phyloP scores from a whole-genome alignment of 2,888 invertebrate species.

The Cataglyphis livida region DNA sequence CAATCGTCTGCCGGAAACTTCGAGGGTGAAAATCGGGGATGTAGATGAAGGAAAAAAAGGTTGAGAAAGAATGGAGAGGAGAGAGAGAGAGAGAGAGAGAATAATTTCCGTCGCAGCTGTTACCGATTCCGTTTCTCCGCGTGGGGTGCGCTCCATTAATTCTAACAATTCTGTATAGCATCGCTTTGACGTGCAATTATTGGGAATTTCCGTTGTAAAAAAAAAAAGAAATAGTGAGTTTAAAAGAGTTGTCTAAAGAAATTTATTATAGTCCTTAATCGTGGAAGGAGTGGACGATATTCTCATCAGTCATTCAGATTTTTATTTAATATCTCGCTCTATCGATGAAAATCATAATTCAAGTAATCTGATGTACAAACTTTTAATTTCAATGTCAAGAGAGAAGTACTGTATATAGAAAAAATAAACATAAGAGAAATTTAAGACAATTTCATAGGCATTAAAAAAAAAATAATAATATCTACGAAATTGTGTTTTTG shows the following conservation, averaged over 20 bases:
- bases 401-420: not conserved
- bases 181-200: constrained; percentile 35
- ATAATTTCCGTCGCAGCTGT: constrained; percentile 47
- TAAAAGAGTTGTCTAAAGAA: constrained; percentile 9
- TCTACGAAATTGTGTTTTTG: not conserved
- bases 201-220: not conserved
- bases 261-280: constrained; percentile 1
- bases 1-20: constrained; percentile 71
- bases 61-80: not conserved
- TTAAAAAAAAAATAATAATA: not conserved
- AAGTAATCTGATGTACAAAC: not conserved
- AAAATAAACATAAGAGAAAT: not conserved
- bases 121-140: constrained; percentile 30
- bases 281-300: not conserved
- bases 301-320: not conserved
- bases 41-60: not conserved
- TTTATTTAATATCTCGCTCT: constrained; percentile 1
- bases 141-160: constrained; percentile 29
- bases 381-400: not conserved
- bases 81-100: constrained; percentile 9
- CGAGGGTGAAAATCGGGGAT: constrained; percentile 42
- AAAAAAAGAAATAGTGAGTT: not conserved
- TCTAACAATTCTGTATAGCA: constrained; percentile 23
- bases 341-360: constrained; percentile 1
- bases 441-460: not conserved